Evolutionary conservation across 2,797 vertebrate species (phyloP), one percentile per base, ranked within the genome.

Genomic region (Aphelocoma californica): DNA sequence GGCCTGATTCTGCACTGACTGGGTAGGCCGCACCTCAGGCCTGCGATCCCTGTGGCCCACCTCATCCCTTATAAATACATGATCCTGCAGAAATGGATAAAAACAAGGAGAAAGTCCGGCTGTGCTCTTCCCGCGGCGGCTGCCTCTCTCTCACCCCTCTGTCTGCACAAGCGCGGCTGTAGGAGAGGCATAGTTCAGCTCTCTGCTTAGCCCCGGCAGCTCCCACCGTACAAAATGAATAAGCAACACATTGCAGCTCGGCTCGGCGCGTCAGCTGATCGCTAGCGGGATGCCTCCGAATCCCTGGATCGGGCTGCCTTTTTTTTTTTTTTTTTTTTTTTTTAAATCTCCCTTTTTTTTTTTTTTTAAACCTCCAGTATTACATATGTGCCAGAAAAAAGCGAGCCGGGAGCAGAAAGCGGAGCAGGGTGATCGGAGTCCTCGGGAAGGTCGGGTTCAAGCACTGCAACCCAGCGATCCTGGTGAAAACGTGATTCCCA

Each of bases 51-150:
- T 98, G 98, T 99, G 99, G 95, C 98, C 97, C 97, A 98, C 98
- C 96, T 99, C 99, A 94, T 99, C 99, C 98, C 99, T 99, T 98
- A 99, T 99, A 98, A 98, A 99, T 98, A 98, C 99, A 98, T 99
- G 99, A 98, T 99, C 99, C 99, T 99, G 98, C 96, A 98, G 97
- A 97, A 98, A 98, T 97, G 98, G 98, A 98, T 98, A 98, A 98
- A 98, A 98, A 98, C 96, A 97, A 98, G 98, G 98, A 98, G 98
- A 98, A 98, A 98, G 98, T 98, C 98, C 98, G 95, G 98, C 97
- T 98, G 98, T 96, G 98, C 97, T 98, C 97, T 97, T 96, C 97
- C 97, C 92, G 98, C 97, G 96, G 97, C 97, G 95, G 97, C 97
- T 97, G 98, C 98, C 97, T 98, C 96, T 97, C 96, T 97, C 97